Base-by-base conservation (phyloP, 2,888 invertebrate genomes). In the Drosophila neotestacea region DNA sequence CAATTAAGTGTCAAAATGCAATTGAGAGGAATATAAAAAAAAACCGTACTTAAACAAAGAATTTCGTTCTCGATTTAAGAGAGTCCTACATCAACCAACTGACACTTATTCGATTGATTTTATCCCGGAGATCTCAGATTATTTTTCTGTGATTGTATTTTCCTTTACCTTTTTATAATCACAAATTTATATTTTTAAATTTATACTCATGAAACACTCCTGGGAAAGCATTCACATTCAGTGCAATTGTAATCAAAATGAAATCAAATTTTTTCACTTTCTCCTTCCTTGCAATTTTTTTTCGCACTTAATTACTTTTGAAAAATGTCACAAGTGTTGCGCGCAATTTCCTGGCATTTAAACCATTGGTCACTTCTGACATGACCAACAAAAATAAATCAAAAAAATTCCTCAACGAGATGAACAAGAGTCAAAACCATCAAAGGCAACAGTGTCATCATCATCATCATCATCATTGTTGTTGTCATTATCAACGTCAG, bases 291-390 rank as follows among this genome's bases (percentile, higher is more conserved):
- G 32, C 9, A 4, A 6, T 5, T 30, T 30, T 7, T 32, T 2
- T 32, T 34, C 27, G 13, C 42, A 72, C 77, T 81, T 86, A 77
- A 84, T 81, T 73, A 81, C 78, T 70, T 50, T 30, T 30, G 46
- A n/a, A 67, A 82, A 80, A 36, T 76, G 62, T 16, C 50, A 59
- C 70, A 85, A 77, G 72, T 69, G 69, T 56, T 67, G 66, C 62
- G 48, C 36, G 64, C 54, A 46, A 72, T 69, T 75, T 70, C 44
- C 64, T 38, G 64, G 22, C 38, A 51, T 52, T 51, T 39, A 22
- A 39, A 34, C 44, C 47, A 10, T 42, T 59, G 41, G 27, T 54
- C 68, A 56, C 30, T 58, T 28, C 39, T 41, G 55, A 68, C 62
- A 76, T 30, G 32, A 10, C 44, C 34, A 58, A 46, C 30, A 42